Evolutionary conservation across 2,113 vertebrate species (phyloP).

Genomic region (Muntiacus reevesi): DNA sequence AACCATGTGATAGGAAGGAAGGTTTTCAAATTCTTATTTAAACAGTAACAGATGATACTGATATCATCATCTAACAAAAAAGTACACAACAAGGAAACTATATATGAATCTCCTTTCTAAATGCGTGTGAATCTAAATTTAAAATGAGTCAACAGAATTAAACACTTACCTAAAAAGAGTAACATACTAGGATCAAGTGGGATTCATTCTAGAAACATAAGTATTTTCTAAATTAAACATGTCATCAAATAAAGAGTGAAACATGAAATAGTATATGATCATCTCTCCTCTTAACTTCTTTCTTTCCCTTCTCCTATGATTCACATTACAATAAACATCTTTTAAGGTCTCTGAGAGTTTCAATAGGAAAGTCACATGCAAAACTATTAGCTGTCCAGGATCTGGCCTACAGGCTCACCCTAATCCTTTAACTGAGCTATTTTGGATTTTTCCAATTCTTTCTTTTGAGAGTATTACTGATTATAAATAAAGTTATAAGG

Average conservation of each 20-base stretch:
- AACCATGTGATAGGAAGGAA: neutral
- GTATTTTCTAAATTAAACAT: neutral
- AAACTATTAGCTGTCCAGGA: constrained; percentile 54
- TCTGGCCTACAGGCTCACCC: neutral
- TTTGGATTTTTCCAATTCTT: neutral
- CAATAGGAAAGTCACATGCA: constrained; percentile 73
- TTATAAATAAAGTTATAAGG: neutral
- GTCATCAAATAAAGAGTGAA: neutral
- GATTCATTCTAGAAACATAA: neutral
- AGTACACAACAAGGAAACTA: neutral
- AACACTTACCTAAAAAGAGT: neutral
- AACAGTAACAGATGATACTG: neutral
- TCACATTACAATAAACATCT: constrained; percentile 83
- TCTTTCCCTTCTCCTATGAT: constrained; percentile 41
- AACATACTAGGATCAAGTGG: neutral
- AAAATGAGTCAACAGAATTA: neutral
- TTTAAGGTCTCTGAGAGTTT: constrained; percentile 67
- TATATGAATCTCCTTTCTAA: neutral
- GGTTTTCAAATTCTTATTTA: neutral
- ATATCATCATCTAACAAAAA: neutral
- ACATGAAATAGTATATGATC: neutral
- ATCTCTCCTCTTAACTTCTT: neutral
- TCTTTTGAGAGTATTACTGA: neutral
- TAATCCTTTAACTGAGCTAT: neutral
- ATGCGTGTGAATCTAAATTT: neutral